Evolutionary conservation across 1,140 invertebrate species (phyloP).

Genomic region (Saxidomus purpurata): DNA sequence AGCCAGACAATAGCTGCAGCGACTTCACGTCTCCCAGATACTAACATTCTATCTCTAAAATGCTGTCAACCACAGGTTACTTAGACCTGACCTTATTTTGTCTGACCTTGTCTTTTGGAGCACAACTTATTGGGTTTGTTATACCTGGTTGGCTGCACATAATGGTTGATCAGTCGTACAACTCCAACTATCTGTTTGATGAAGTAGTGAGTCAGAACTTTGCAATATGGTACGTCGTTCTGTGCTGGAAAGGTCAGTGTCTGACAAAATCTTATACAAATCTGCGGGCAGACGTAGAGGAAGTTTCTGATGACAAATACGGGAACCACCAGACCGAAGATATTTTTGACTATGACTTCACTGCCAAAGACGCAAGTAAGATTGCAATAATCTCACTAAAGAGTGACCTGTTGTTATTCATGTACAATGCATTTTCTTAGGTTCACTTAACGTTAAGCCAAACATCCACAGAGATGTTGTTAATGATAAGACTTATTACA

Average conservation of each 20-base stretch:
- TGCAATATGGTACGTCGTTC: slow-evolving; percentile 10
- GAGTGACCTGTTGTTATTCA: no score
- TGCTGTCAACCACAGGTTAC: background rate
- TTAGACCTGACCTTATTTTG: background rate
- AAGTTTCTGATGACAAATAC: background rate
- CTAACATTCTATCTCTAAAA: no score
- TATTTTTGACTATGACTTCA: background rate
- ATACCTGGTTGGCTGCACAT: background rate
- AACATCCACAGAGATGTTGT: no score
- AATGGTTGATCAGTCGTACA: background rate
- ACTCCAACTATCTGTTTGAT: background rate
- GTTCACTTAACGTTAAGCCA: no score
- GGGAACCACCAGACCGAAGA: background rate
- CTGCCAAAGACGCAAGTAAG: background rate
- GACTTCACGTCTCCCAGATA: no score
- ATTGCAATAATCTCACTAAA: no score
- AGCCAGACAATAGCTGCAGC: no score
- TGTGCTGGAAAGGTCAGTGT: background rate
- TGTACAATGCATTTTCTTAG: no score
- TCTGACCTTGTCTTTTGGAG: background rate
- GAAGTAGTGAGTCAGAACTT: background rate
- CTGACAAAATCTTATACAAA: background rate
- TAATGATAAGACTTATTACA: no score
- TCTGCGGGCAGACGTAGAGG: background rate
- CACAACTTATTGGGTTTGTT: slow-evolving; percentile 1